These are phyloP conservation scores for Ectobius pallidus DNA, from an alignment of 2,888 invertebrate genomes.

Conservation along the genomic window DNA sequence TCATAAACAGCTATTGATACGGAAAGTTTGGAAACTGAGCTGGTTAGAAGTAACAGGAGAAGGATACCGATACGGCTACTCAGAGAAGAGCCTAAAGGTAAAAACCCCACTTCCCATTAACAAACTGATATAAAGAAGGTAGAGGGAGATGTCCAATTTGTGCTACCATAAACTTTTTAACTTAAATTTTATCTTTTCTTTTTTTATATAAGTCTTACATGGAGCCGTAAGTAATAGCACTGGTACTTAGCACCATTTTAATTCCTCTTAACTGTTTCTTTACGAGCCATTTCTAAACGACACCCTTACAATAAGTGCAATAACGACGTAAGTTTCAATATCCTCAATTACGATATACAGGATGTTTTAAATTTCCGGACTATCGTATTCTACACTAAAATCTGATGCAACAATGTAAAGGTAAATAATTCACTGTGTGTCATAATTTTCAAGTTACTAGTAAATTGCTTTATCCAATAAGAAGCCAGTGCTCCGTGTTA, in stretches of 20 bases:
- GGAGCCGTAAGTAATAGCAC: constrained; percentile 12
- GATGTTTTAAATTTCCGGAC: no score
- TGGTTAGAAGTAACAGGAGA: neutral
- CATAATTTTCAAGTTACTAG: no score
- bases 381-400: no score
- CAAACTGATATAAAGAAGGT: constrained; percentile 14
- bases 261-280: constrained; percentile 29
- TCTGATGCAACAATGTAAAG: no score
- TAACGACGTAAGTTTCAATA: neutral
- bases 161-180: constrained; percentile 25
- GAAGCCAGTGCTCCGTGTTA: no score
- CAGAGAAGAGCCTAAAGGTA: neutral
- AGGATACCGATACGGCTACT: constrained; percentile 2
- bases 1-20: neutral
- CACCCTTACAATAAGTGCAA: neutral
- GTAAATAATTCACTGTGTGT: no score
- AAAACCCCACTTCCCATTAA: neutral
- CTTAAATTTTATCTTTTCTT: constrained; percentile 10
- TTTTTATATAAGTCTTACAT: neutral
- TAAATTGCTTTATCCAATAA: no score
- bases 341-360: no score
- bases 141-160: constrained; percentile 22
- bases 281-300: constrained; percentile 13
- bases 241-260: constrained; percentile 30
- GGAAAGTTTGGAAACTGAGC: neutral